phyloP scores from a whole-genome alignment of 37 sponge, comb jelly and placozoan species.

The Bolinopsis microptera region DNA sequence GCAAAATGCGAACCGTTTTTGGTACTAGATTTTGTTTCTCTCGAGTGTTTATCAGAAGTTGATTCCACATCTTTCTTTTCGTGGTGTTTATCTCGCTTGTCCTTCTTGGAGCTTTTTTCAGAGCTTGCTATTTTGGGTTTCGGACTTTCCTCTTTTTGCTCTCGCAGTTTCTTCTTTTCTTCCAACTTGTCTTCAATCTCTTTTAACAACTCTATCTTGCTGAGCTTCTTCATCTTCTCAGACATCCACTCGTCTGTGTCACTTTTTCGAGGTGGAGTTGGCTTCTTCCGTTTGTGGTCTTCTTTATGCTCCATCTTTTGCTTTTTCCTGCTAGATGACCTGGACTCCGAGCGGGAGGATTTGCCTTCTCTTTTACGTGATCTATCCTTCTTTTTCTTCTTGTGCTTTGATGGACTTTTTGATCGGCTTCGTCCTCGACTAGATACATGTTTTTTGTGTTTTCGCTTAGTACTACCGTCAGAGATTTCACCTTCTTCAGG shows the following conservation, averaged over 20 bases:
- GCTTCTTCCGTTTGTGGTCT: neutral
- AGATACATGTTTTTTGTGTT: neutral
- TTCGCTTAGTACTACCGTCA: neutral
- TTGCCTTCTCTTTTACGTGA: neutral
- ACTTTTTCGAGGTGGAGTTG: neutral
- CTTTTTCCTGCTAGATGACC: neutral
- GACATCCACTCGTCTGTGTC: constrained; percentile 44
- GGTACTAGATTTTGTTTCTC: neutral
- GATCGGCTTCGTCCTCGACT: neutral
- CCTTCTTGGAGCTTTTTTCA: neutral
- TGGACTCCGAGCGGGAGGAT: neutral
- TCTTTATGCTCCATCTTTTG: neutral
- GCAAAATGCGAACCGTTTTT: neutral
- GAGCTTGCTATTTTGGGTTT: neutral
- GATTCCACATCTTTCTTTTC: constrained; percentile 6
- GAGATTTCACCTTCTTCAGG: constrained; percentile 20
- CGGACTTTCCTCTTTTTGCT: neutral
- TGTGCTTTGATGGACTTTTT: neutral
- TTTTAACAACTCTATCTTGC: constrained; percentile 15
- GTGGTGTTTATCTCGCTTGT: neutral
- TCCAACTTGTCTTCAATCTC: constrained; percentile 55
- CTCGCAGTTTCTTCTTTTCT: constrained; percentile 7
- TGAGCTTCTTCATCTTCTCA: constrained; percentile 32
- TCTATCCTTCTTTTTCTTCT: neutral
- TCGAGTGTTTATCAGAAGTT: neutral